These are phyloP conservation scores for Coranthus polyacanthus DNA, from an alignment of 2,797 vertebrate species.

Conservation along the genomic window DNA sequence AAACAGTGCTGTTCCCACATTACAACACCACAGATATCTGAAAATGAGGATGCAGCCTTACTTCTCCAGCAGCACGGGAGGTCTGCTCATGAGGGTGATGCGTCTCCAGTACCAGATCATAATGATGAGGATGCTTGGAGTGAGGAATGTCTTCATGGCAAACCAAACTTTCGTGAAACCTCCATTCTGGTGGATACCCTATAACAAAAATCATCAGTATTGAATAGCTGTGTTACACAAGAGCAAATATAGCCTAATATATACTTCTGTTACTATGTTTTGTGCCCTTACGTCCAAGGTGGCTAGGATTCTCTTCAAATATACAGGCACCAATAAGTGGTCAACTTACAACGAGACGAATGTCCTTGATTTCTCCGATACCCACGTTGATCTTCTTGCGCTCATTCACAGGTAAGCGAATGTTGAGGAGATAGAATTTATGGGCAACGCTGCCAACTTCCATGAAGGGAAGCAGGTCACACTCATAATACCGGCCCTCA, in stretches of 20 bases:
- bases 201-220: not conserved
- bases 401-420: constrained; percentile 93
- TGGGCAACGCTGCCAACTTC: constrained; percentile 96
- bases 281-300: too few relatives aligned
- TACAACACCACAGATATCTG: not conserved
- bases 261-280: too few relatives aligned
- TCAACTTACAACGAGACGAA: constrained; percentile 91
- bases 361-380: constrained; percentile 96
- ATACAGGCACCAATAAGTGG: not conserved
- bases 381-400: constrained; percentile 92
- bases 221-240: not conserved
- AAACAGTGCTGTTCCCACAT: not conserved
- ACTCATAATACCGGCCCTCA: constrained; percentile 93
- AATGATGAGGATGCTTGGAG: constrained; percentile 95
- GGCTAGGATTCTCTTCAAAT: not conserved
- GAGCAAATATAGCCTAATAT: too few relatives aligned
- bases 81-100: constrained; percentile 93
- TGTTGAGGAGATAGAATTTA: constrained; percentile 97
- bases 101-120: constrained; percentile 99
- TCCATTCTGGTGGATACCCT: constrained; percentile 97
- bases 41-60: constrained; percentile 77
- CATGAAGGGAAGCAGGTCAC: constrained; percentile 95
- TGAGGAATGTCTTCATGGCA: constrained; percentile 99
- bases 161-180: constrained; percentile 99
- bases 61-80: constrained; percentile 97